Percentiles rank a stretch among this genome's conserved stretches.
Evolutionary conservation across 1,140 invertebrate genomes (phyloP).

Genomic region (Papilio polyxenes): DNA sequence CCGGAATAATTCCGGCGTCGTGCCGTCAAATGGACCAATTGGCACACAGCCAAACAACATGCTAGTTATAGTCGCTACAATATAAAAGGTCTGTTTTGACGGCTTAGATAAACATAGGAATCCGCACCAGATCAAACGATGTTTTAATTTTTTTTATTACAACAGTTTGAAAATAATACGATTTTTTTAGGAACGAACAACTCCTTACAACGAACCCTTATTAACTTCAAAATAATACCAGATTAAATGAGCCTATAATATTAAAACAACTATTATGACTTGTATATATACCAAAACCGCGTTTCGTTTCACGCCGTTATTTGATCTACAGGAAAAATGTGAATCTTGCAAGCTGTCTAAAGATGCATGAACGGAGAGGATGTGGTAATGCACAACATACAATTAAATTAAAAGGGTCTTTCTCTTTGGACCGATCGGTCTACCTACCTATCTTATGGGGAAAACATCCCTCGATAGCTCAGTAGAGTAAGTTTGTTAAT

Average conservation of each 20-base stretch:
- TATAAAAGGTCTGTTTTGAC: constrained; percentile 20
- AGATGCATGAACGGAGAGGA: constrained; percentile 38
- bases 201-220: neutral
- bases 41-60: constrained; percentile 64
- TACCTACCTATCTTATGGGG: too few relatives aligned
- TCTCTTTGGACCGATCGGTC: too few relatives aligned
- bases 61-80: constrained; percentile 31
- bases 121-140: constrained; percentile 1
- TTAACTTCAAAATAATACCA: neutral
- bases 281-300: constrained; percentile 60
- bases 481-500: neutral
- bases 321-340: constrained; percentile 49
- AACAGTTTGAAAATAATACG: neutral
- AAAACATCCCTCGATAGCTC: too few relatives aligned
- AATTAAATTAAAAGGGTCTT: neutral
- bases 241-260: neutral
- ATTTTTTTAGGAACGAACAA: too few relatives aligned
- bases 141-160: neutral
- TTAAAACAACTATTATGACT: neutral
- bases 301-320: constrained; percentile 41
- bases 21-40: constrained; percentile 72
- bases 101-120: constrained; percentile 23
- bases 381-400: constrained; percentile 39
- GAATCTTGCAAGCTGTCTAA: constrained; percentile 57
- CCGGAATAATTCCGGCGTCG: constrained; percentile 64